Conservation (phyloP, 2,888 invertebrate species). For the Oscheius myriophilus region DNA sequence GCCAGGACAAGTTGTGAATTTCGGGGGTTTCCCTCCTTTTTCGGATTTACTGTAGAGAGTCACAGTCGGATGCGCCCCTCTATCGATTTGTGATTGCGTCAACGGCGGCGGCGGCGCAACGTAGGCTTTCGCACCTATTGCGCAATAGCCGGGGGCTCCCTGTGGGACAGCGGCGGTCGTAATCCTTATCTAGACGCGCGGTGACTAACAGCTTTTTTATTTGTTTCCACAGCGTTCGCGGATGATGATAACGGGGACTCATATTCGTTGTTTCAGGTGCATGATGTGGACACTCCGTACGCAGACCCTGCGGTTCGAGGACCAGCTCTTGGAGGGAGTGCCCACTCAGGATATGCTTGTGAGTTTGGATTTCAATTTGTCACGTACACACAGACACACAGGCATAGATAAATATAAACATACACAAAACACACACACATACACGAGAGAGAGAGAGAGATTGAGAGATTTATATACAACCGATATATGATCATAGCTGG, state of each 20-base stretch:
- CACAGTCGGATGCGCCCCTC: background rate
- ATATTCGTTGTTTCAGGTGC: constrained; percentile 51
- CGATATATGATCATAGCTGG: too few relatives aligned
- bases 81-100: constrained; percentile 14
- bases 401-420: too few relatives aligned
- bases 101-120: background rate
- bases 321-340: constrained; percentile 65
- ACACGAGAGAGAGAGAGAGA: too few relatives aligned
- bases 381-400: too few relatives aligned
- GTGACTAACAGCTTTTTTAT: constrained; percentile 1
- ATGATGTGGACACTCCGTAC: constrained; percentile 66
- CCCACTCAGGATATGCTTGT: constrained; percentile 69
- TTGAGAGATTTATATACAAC: too few relatives aligned
- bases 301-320: constrained; percentile 55
- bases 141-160: constrained; percentile 5
- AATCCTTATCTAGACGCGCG: constrained; percentile 9
- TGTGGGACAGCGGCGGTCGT: background rate
- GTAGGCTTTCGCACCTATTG: background rate
- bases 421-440: background rate
- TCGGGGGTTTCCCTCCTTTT: too few relatives aligned
- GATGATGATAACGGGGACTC: background rate
- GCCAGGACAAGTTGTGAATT: too few relatives aligned
- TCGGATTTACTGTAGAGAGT: too few relatives aligned
- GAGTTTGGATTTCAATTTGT: constrained; percentile 13
- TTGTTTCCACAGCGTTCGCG: background rate